Conservation (phyloP, 2,113 vertebrate genomes). For the Mirza zaza region DNA sequence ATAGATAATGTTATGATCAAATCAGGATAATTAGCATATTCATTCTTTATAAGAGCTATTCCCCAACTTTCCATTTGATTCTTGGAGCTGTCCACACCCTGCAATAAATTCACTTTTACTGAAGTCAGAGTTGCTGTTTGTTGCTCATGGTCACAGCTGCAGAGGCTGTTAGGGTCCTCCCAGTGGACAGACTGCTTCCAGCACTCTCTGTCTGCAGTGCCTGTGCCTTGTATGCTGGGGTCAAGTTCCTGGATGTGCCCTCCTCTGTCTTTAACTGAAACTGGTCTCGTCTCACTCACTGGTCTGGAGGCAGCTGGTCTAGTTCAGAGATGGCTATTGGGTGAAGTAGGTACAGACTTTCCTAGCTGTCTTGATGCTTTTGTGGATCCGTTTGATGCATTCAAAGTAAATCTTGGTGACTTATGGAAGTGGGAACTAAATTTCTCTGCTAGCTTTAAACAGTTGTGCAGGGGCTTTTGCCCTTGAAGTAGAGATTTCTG, state of each 20-base stretch:
- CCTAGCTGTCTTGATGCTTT: background rate
- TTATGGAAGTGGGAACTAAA: background rate
- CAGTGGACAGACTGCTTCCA: fast-evolving
- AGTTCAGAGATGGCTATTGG: background rate
- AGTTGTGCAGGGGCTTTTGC: background rate
- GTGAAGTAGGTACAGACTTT: no score
- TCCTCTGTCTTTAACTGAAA: background rate
- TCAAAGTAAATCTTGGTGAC: background rate
- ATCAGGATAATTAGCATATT: background rate
- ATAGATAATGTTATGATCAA: background rate
- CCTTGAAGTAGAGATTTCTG: background rate
- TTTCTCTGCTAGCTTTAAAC: background rate
- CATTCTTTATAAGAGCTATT: background rate
- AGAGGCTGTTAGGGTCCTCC: background rate
- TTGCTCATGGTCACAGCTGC: background rate
- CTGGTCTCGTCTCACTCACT: background rate
- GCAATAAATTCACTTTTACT: background rate
- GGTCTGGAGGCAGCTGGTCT: background rate
- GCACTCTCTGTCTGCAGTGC: fast-evolving
- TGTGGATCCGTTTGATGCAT: no score
- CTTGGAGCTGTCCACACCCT: background rate
- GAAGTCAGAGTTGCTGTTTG: background rate
- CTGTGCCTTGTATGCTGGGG: background rate
- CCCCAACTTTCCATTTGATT: background rate
- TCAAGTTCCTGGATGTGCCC: background rate